Evolutionary conservation across 64 coral and sea anemone genomes (phyloP).

Genomic region (Montipora cactus): DNA sequence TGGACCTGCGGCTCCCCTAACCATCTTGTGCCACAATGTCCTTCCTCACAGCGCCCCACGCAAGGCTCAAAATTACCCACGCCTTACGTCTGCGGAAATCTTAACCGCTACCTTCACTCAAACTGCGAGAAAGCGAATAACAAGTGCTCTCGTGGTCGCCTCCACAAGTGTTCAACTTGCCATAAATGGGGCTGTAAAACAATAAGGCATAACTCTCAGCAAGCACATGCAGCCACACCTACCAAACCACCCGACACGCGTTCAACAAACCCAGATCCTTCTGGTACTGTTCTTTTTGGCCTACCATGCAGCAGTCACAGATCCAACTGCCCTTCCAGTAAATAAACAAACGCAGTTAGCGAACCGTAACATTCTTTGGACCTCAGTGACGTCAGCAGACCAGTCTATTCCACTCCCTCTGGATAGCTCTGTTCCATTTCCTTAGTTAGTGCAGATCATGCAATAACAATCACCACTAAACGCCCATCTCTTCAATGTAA

Average conservation of each 20-base stretch:
- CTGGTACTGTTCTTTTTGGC: not conserved
- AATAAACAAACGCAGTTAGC: not conserved
- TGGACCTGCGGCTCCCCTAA: too few species aligned
- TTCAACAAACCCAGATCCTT: not conserved
- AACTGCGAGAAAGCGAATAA: constrained; percentile 3
- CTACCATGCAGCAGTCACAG: not conserved
- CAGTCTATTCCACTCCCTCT: constrained; percentile 1
- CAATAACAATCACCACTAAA: not conserved
- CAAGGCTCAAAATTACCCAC: too few species aligned
- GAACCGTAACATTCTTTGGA: not conserved
- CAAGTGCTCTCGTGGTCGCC: not conserved
- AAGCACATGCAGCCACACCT: not conserved
- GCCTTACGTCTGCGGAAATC: constrained; percentile 1
- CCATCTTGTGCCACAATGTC: not conserved
- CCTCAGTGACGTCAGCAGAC: not conserved
- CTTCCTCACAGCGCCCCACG: too few species aligned
- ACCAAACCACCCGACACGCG: not conserved
- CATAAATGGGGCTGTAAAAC: constrained; percentile 17
- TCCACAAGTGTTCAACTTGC: not conserved
- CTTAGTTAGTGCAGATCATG: not conserved
- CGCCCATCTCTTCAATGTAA: not conserved
- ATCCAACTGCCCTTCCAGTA: not conserved
- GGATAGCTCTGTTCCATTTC: not conserved
- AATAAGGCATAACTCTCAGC: not conserved
- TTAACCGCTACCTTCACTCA: not conserved